Base-by-base conservation (phyloP, 2,888 invertebrate species). In the Aphodius granarius region DNA sequence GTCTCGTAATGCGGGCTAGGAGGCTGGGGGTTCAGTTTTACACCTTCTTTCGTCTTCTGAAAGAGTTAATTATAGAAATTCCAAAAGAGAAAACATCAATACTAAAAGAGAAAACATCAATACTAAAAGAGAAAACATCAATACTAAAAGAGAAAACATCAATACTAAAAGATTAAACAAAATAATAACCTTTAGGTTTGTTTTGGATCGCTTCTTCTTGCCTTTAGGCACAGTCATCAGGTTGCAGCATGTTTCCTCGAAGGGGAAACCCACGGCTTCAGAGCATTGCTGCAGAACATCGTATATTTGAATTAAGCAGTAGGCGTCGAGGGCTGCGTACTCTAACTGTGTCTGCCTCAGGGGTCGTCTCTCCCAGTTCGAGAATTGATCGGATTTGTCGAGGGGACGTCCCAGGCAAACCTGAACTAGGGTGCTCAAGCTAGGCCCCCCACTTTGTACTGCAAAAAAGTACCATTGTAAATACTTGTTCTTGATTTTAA, bases 311-410 rank as follows among this genome's bases (percentile, higher is more conserved):
- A 97, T 85, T 75, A 98, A 89, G 82, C 97, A 96, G 88, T 92
- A 93, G 0, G 97, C 96, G 89, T 98, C 97, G 73, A 96, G 87
- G 43, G 97, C 96, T 77, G 96, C 96, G 89, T 97, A 97, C 66
- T 89, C 86, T 76, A 95, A 90, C 88, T 97, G 97, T 77, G 92
- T 92, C 65, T 90, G 88, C 71, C 96, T 88, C 73, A 97, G 84
- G 9, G 97, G 97, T 80, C 97, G 89, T 80, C 93, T 91, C 83
- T 95, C 94, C 97, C 97, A 97, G 86, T 97, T 95, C 0, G 96
- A 96, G 87, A 95, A 95, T 84, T 96, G 96, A 87, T 97, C 95
- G n/a, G 92, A 91, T 86, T 97, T 97, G 86, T 95, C 92, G 65
- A 97, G 87, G 66, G 93, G 92, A 74, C 90, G 88, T 5, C 95